Conservation (phyloP, 1,140 invertebrate species). For the Hypothenemus hampei region DNA sequence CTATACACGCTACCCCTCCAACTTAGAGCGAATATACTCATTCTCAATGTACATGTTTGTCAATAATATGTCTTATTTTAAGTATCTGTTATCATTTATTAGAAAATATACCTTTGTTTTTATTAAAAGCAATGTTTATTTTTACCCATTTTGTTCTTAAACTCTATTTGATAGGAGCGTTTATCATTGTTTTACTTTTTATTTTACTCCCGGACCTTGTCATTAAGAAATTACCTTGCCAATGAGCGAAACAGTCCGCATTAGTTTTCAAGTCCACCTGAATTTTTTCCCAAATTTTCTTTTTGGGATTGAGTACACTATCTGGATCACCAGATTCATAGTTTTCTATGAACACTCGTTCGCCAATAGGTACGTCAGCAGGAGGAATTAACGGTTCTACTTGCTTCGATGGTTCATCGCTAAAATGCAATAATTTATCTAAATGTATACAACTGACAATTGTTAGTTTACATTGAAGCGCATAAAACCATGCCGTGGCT, state of each 20-base stretch:
- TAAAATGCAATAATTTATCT: neutral
- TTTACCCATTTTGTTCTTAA: neutral
- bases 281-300: conserved; percentile 95
- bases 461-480: conserved; percentile 67
- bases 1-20: conserved; percentile 50
- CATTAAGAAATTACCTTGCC: conserved; percentile 73
- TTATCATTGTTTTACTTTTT: conserved; percentile 30
- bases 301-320: conserved; percentile 91
- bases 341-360: conserved; percentile 75
- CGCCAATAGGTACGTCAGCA: conserved; percentile 66
- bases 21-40: conserved; percentile 31
- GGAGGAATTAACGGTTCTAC: conserved; percentile 83
- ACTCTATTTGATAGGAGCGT: conserved; percentile 34
- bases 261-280: conserved; percentile 79
- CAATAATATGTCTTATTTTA: conserved; percentile 21
- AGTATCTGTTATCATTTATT: conserved; percentile 29
- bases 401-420: conserved; percentile 64
- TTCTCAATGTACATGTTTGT: conserved; percentile 13
- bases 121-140: neutral
- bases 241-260: conserved; percentile 67
- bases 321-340: conserved; percentile 71
- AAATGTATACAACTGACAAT: neutral
- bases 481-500: conserved; percentile 90
- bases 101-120: conserved; percentile 27
- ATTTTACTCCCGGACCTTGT: conserved; percentile 64